Base-by-base conservation (phyloP, 2,888 invertebrate genomes). In the Thecophora atra region DNA sequence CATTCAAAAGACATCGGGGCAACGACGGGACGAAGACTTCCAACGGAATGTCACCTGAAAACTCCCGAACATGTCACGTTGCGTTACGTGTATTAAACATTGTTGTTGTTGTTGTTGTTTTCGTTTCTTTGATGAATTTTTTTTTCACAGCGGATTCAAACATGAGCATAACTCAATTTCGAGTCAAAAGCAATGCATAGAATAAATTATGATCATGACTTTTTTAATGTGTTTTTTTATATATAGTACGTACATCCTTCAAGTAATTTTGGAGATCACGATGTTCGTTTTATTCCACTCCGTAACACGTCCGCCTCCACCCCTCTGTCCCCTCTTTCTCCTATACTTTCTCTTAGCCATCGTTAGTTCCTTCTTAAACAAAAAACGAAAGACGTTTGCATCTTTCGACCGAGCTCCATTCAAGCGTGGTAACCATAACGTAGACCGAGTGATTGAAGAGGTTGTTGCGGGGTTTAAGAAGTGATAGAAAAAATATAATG, bases 181-280 rank as follows among this genome's bases (percentile, higher is more conserved):
- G 7, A 26, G 47, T 6, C 37, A 64, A 64, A 64, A 64, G 47
- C 64, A 26, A 64, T 47, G 47, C 64, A 44, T 64, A 44, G 44
- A 64, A 64, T 64, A 64, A 26, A 28, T 64, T 64, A 64, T 64
- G 21, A 63, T 63, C 24, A n/a, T 56, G 8, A 11, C 24, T 58
- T 26, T 28, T 19, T 26, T 26, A n/a, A n/a, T n/a, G n/a, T 15
- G 28, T 15, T 24, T 28, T 24, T 28, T n/a, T n/a, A 21, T 21
- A 21, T 21, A 4, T 54, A 21, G 19, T 54, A 1, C 21, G 8
- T 17, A 47, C 17, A 47, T 47, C 47, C 28, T 58, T 17, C 15
- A 24, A 58, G 26, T 28, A 58, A 58, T 58, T 28, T 58, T 58
- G 26, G 28, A 58, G 28, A 19, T 54, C 54, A 47, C 21, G 26